Evolutionary conservation across 2,888 invertebrate species (phyloP).

Genomic region (Heteromyza rotundicornis): DNA sequence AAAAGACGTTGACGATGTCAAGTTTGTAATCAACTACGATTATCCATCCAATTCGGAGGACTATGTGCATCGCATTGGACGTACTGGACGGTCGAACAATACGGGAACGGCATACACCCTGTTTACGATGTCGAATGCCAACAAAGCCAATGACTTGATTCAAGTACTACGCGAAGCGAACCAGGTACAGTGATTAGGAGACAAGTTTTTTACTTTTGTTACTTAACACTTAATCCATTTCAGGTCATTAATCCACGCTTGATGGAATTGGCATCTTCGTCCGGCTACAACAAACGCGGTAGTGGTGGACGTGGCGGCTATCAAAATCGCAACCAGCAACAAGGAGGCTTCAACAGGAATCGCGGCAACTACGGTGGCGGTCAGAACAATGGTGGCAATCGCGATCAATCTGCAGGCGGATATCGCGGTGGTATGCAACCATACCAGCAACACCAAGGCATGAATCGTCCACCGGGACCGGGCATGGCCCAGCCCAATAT

Average conservation of each 20-base stretch:
- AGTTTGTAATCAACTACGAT: conserved; percentile 99
- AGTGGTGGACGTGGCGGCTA: conserved; percentile 45
- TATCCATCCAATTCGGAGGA: conserved; percentile 97
- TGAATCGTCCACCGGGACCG: neutral
- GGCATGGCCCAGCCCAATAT: conserved; percentile 4
- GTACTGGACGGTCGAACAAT: conserved; percentile 91
- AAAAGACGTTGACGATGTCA: conserved; percentile 97
- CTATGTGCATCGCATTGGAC: conserved; percentile 92
- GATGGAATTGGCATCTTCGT: conserved; percentile 70
- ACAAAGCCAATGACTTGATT: conserved; percentile 90
- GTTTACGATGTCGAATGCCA: conserved; percentile 88
- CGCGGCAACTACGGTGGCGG: conserved; percentile 21
- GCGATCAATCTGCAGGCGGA: conserved; percentile 26
- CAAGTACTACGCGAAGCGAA: conserved; percentile 92
- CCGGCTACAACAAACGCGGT: conserved; percentile 50
- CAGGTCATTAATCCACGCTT: conserved; percentile 86
- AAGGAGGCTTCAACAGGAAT: conserved; percentile 35
- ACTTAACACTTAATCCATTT: neutral
- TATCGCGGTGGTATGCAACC: conserved; percentile 30
- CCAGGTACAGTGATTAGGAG: conserved; percentile 66
- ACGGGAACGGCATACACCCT: conserved; percentile 96
- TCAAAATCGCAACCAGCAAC: conserved; percentile 45
- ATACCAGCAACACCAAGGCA: neutral
- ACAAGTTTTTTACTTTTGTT: too few species aligned
- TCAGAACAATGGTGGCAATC: conserved; percentile 27